Base-by-base conservation (phyloP, 1,140 invertebrate genomes). In the Nephotettix cincticeps region DNA sequence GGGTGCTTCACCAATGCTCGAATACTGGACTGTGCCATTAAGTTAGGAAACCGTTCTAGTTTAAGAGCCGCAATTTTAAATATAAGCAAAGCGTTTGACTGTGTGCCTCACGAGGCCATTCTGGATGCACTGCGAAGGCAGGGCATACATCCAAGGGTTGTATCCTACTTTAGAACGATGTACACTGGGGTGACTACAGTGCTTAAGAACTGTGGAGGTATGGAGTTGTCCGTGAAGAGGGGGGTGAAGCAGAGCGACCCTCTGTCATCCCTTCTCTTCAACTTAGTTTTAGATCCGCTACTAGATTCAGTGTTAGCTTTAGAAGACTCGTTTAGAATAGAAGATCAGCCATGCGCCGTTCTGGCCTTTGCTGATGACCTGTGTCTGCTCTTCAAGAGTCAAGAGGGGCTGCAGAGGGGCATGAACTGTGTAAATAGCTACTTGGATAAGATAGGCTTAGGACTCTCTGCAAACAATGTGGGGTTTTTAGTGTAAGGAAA, bases 191-290 rank as follows among this genome's bases (percentile, higher is more conserved):
- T 27, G 1, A 27, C 4, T 1, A 19, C 28, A 6, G 2, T 17
- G 4, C 27, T 29, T 19, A 63, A 63, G 58, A 63, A 63, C 58
- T 63, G 58, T 29, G 58, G 58, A 2, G 3, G 19, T 29, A 25
- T 63, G 6, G 4, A 63, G 17, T 1, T 63, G 11, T 3, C 3
- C 14, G 30, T 78, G 36, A 61, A 73, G 19, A 72, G 77, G 43
- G 82, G 80, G 9, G 80, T 83, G 0, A 78, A 80, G 66, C 82
- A 83, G 72, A 81, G 81, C 0, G 81, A 81, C 68, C 77, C 78
- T 1, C 71, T 81, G 0, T 76, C 74, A 9, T 80, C 80, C 0
- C 65, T 79, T 1, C 71, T 81, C 6, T 82, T 83, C 56, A 81
- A 80, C 54, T 51, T 79, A 21, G 75, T 78, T 0, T 71, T 82